Percentiles rank a stretch among this genome's conserved stretches.
These are phyloP conservation scores for Ceratotherium simum DNA, from an alignment of 2,113 vertebrate species.

Conservation along the genomic window DNA sequence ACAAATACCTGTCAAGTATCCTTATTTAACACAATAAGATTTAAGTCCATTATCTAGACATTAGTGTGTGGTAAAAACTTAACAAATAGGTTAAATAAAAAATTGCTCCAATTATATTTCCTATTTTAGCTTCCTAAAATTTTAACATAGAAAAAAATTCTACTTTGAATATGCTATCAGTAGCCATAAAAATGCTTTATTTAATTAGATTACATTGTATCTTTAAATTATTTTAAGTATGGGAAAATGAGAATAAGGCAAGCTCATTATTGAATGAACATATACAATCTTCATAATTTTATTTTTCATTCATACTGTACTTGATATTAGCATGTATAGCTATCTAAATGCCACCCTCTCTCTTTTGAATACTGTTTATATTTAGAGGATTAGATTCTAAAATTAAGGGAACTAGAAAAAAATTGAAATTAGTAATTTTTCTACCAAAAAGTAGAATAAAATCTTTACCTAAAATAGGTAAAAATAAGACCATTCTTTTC, in stretches of 20 bases:
- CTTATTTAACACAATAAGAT: not conserved
- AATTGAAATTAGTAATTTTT: not conserved
- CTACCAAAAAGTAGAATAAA: not conserved
- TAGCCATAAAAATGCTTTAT: not conserved
- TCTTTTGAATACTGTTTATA: not conserved
- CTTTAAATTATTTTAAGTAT: conserved; percentile 22
- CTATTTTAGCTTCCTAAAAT: conserved; percentile 14
- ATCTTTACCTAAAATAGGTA: not conserved
- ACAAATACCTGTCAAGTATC: conserved; percentile 3
- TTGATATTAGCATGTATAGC: not conserved
- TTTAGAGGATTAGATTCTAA: not conserved
- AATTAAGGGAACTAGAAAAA: not conserved
- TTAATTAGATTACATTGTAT: not conserved
- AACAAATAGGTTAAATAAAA: conserved; percentile 32
- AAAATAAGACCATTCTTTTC: not conserved
- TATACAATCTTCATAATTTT: not conserved
- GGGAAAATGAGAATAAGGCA: not conserved
- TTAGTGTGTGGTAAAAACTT: not conserved
- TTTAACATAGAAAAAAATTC: not conserved
- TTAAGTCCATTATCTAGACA: not conserved
- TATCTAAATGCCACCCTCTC: not conserved
- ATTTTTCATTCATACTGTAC: not conserved
- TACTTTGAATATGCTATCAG: not conserved
- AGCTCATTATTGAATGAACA: not conserved
- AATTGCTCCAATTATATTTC: not conserved